These are phyloP conservation scores for Dendrolimus kikuchii DNA, from an alignment of 1,140 invertebrate species.

Conservation along the genomic window DNA sequence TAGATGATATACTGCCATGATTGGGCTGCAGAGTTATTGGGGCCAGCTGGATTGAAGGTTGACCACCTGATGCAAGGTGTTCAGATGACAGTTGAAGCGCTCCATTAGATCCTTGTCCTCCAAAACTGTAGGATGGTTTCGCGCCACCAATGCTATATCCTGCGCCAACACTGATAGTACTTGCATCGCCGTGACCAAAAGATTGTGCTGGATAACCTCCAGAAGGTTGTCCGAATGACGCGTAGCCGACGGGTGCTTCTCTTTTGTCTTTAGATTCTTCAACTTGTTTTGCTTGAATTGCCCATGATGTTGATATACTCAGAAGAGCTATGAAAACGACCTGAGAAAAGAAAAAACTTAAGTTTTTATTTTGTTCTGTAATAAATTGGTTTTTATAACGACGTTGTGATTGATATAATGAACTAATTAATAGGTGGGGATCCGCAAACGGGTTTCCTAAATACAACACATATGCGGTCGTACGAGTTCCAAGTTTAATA, in stretches of 20 bases:
- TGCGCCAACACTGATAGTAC: conserved; percentile 54
- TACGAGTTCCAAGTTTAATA: conserved; percentile 21
- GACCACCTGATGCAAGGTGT: conserved; percentile 34
- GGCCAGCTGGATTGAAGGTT: conserved; percentile 45
- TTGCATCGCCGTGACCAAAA: conserved; percentile 44
- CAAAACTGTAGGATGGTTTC: conserved; percentile 46
- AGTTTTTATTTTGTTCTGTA: too few relatives aligned
- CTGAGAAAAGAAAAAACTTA: conserved; percentile 34
- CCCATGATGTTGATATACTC: conserved; percentile 46
- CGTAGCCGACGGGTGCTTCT: conserved; percentile 41
- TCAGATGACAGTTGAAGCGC: conserved; percentile 42
- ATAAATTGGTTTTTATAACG: too few relatives aligned
- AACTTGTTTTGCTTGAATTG: conserved; percentile 34
- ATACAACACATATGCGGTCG: conserved; percentile 16
- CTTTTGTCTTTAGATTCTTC: conserved; percentile 58
- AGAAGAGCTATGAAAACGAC: conserved; percentile 43
- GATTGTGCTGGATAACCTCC: conserved; percentile 25
- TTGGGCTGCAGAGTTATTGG: conserved; percentile 48
- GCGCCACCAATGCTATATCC: conserved; percentile 60
- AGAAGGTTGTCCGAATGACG: conserved; percentile 16
- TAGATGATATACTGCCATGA: conserved; percentile 35
- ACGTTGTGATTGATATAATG: too few relatives aligned
- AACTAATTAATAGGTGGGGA: not conserved
- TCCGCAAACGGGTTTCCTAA: conserved; percentile 44
- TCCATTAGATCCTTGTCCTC: conserved; percentile 31